phyloP scores from a whole-genome alignment of 2,888 invertebrate genomes.

The Xestoiulus laeticollis region DNA sequence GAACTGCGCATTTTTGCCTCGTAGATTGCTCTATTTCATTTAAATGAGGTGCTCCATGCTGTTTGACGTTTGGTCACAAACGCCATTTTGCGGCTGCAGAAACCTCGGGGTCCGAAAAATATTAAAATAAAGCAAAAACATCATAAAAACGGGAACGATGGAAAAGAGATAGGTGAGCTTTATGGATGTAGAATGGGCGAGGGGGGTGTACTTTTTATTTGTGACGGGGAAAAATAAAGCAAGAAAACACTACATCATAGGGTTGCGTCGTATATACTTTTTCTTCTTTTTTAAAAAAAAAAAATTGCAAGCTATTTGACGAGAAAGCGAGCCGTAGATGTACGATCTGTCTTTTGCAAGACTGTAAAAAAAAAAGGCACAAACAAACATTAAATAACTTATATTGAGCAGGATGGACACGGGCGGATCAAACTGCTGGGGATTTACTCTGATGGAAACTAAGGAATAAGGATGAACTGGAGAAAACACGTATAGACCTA shows the following conservation, averaged over 20 bases:
- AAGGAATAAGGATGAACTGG: background rate
- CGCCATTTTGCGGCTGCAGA: constrained; percentile 25
- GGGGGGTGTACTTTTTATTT: background rate
- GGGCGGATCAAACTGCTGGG: constrained; percentile 14
- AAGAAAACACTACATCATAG: background rate
- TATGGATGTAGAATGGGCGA: background rate
- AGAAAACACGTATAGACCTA: background rate
- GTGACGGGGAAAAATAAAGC: background rate
- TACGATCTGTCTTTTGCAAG: background rate
- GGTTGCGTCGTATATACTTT: background rate
- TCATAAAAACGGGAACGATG: background rate
- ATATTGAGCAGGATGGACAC: background rate
- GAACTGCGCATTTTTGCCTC: constrained; percentile 44
- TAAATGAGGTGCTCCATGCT: constrained; percentile 51
- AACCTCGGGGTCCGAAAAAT: constrained; percentile 25
- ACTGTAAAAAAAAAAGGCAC: background rate
- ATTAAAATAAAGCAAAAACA: constrained; percentile 25
- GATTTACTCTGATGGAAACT: constrained; percentile 34
- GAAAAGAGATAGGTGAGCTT: constrained; percentile 1
- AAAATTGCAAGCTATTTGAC: constrained; percentile 48
- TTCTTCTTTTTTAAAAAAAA: constrained; percentile 17
- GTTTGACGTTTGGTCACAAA: constrained; percentile 48
- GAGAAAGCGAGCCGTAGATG: constrained; percentile 47
- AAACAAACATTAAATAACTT: constrained; percentile 10
- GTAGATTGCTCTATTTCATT: constrained; percentile 50